These are phyloP conservation scores for Thereva unica DNA, from an alignment of 2,888 invertebrate genomes.

Conservation along the genomic window DNA sequence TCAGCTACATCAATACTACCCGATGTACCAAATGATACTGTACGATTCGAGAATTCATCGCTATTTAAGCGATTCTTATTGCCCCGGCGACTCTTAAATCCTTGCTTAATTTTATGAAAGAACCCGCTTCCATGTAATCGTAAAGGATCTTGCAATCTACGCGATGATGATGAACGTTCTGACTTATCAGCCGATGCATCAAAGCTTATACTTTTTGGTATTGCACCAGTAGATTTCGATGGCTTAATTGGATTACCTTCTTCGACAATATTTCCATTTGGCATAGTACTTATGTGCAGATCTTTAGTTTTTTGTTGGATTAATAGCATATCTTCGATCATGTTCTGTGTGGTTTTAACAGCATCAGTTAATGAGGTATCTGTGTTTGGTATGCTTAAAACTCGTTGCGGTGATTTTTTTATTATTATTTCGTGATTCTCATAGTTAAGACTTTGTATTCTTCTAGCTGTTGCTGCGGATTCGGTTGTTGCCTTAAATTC, in stretches of 20 bases:
- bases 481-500: constrained; percentile 35
- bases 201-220: constrained; percentile 90
- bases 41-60: constrained; percentile 46
- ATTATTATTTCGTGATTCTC: constrained; percentile 57
- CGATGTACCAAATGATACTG: constrained; percentile 52
- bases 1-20: constrained; percentile 40
- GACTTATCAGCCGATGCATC: constrained; percentile 86
- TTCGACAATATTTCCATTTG: constrained; percentile 25
- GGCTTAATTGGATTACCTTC: constrained; percentile 52
- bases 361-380: constrained; percentile 43
- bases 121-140: constrained; percentile 63
- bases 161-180: constrained; percentile 58
- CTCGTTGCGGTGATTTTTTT: constrained; percentile 45
- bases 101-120: constrained; percentile 73
- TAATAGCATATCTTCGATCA: constrained; percentile 48
- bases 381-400: constrained; percentile 45
- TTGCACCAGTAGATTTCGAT: constrained; percentile 75
- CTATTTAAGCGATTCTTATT: constrained; percentile 52
- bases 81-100: constrained; percentile 67
- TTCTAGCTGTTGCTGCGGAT: constrained; percentile 43
- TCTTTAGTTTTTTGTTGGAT: constrained; percentile 51
- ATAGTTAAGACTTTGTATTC: constrained; percentile 56
- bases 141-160: constrained; percentile 56
- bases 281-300: constrained; percentile 48
- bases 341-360: constrained; percentile 42